Percentiles rank a stretch among this genome's conserved stretches.
These are phyloP conservation scores for Botia kubotai DNA, from an alignment of 2,797 vertebrate genomes.

Conservation along the genomic window DNA sequence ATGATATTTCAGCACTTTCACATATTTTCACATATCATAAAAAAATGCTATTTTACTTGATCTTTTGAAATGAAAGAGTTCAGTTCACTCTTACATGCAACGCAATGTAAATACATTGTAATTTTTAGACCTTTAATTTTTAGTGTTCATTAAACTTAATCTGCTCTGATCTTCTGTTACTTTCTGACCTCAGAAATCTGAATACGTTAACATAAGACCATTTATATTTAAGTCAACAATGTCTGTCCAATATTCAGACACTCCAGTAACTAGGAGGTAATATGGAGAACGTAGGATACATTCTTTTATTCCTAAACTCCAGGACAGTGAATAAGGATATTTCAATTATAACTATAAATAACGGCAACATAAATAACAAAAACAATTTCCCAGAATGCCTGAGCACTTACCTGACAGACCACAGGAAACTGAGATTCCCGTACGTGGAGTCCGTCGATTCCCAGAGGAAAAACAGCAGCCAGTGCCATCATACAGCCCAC, in stretches of 20 bases:
- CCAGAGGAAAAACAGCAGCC: conserved; percentile 90
- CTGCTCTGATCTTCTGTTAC: not conserved
- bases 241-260: not conserved
- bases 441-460: conserved; percentile 90
- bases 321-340: not conserved
- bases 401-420: conserved; percentile 87
- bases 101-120: not conserved
- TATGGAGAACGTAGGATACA: not conserved
- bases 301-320: not conserved
- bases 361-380: conserved; percentile 15
- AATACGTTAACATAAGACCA: not conserved
- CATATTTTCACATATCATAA: not conserved
- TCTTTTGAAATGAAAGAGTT: not conserved
- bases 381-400: not conserved
- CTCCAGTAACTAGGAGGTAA: not conserved
- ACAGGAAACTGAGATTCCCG: conserved; percentile 85
- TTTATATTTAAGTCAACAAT: not conserved
- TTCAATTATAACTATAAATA: conserved; percentile 22
- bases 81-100: not conserved
- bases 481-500: conserved; percentile 93
- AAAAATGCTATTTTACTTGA: not conserved
- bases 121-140: not conserved
- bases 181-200: not conserved
- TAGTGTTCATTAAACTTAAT: not conserved
- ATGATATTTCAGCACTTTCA: conserved; percentile 22